Conservation (phyloP, 2,888 invertebrate species). For the Alloplasta piceator region DNA sequence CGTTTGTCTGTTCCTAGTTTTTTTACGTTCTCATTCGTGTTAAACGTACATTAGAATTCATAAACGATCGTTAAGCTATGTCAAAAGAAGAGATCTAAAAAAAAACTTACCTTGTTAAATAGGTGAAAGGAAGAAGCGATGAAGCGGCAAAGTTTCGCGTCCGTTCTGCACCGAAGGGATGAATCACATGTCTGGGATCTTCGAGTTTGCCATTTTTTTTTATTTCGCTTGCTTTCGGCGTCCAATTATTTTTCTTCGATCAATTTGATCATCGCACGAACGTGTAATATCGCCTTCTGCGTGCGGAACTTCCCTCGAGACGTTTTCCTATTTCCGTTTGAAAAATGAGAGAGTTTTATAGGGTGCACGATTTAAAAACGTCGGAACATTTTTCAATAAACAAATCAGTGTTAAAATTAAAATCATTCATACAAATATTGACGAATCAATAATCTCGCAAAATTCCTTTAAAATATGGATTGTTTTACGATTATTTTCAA, state of each 20-base stretch:
- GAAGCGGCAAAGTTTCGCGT: conserved; percentile 37
- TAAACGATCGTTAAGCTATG: neutral
- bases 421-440: too few relatives aligned
- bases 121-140: conserved; percentile 40
- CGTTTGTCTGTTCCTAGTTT: neutral
- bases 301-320: neutral
- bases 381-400: neutral
- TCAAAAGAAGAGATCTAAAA: neutral
- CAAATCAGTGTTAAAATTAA: too few relatives aligned
- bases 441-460: too few relatives aligned
- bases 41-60: neutral
- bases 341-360: conserved; percentile 1
- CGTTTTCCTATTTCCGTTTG: conserved; percentile 27
- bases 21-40: neutral
- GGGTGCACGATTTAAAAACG: neutral
- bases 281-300: neutral
- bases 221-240: conserved; percentile 2
- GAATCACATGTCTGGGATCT: conserved; percentile 47
- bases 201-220: conserved; percentile 33
- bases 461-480: too few relatives aligned
- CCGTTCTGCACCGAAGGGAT: neutral
- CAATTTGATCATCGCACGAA: neutral
- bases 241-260: neutral
- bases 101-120: conserved; percentile 49
- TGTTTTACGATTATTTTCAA: too few relatives aligned